Evolutionary conservation across 2,888 invertebrate genomes (phyloP).

Genomic region (Coenonympha glycerion): DNA sequence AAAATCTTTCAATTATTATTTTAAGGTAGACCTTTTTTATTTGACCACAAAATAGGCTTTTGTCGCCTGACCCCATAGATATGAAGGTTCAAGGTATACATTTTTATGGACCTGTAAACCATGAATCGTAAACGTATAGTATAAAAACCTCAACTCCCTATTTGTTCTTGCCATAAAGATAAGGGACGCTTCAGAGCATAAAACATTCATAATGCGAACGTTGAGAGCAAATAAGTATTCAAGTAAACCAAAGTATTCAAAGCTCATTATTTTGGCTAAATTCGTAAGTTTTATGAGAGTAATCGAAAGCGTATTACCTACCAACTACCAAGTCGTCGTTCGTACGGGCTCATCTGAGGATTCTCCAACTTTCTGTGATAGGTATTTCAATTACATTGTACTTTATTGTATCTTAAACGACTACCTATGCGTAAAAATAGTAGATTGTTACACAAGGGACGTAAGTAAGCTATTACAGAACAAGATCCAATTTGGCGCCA

Average conservation of each 20-base stretch:
- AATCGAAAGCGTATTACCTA: neutral
- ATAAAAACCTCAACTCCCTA: slow-evolving; percentile 31
- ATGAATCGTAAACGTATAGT: slow-evolving; percentile 34
- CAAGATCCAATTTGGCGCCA: no score
- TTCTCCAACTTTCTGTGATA: neutral
- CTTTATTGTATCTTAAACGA: neutral
- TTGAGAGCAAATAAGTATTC: neutral
- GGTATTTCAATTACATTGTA: slow-evolving; percentile 2
- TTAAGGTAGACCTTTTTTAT: slow-evolving; percentile 24
- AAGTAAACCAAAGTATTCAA: neutral
- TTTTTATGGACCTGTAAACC: slow-evolving; percentile 32
- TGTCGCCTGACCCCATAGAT: slow-evolving; percentile 26
- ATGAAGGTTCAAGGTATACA: slow-evolving; percentile 27
- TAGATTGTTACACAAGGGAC: no score
- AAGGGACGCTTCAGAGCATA: slow-evolving; percentile 27
- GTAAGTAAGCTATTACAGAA: no score
- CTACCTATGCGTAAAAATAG: no score
- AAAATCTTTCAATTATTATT: slow-evolving; percentile 23
- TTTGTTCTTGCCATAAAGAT: slow-evolving; percentile 34
- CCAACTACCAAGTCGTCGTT: neutral
- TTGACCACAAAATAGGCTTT: slow-evolving; percentile 25
- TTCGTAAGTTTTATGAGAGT: slow-evolving; percentile 1
- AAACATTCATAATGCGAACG: slow-evolving; percentile 19
- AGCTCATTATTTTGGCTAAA: neutral
- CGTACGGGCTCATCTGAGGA: neutral